Conservation (phyloP, 2,113 vertebrate species). For the Nothoprocta pentlandii region DNA sequence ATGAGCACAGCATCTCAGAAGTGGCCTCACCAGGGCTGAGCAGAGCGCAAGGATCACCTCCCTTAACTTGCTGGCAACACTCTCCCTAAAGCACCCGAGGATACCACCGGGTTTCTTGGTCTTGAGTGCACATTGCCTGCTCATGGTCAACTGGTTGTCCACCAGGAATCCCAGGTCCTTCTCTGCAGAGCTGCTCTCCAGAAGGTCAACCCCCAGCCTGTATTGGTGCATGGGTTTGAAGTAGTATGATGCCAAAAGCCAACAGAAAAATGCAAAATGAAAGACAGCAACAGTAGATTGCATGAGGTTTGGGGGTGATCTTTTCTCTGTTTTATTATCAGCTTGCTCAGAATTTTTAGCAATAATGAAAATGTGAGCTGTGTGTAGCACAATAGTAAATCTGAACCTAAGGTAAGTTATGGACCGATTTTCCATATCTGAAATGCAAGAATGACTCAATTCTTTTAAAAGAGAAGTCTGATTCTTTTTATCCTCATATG, state of each 20-base stretch:
- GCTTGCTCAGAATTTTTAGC: not conserved
- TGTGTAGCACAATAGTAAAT: not conserved
- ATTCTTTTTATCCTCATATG: not conserved
- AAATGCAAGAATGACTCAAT: not conserved
- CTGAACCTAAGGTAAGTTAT: not conserved
- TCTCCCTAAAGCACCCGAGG: no score
- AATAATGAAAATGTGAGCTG: rapidly evolving
- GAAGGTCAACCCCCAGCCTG: no score
- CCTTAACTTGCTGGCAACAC: no score
- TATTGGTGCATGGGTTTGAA: no score
- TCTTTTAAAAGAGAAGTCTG: not conserved
- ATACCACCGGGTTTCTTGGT: no score
- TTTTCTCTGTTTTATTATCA: not conserved
- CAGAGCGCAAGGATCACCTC: no score
- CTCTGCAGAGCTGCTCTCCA: no score
- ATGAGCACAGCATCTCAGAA: no score
- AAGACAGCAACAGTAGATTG: not conserved
- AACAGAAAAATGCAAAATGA: not conserved
- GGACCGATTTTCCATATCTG: not conserved
- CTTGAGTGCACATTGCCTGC: no score
- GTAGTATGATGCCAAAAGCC: not conserved
- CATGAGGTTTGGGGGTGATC: not conserved
- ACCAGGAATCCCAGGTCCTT: no score
- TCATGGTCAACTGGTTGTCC: no score
- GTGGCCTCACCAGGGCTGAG: no score